phyloP scores from a whole-genome alignment of 1,140 invertebrate species.

The Sitodiplosis mosellana region DNA sequence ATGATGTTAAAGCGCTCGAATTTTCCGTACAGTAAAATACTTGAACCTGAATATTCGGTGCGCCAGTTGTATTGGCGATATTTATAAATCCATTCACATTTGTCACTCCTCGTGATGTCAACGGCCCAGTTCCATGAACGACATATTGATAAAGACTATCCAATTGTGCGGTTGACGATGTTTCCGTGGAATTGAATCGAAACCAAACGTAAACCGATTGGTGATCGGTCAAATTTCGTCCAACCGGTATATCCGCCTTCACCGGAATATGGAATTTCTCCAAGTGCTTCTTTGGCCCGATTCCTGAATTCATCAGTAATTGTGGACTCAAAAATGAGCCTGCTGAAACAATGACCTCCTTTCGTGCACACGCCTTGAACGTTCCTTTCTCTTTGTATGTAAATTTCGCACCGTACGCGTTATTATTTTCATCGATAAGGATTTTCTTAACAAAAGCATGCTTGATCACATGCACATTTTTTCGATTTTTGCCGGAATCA shows the following conservation, averaged over 20 bases:
- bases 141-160: no score
- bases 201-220: slow-evolving; percentile 43
- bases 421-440: slow-evolving; percentile 38
- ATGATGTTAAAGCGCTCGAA: no score
- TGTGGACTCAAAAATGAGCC: slow-evolving; percentile 65
- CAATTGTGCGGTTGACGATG: no score
- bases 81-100: no score
- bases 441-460: slow-evolving; percentile 53
- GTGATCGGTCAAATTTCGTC: slow-evolving; percentile 64
- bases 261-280: slow-evolving; percentile 30
- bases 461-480: slow-evolving; percentile 60
- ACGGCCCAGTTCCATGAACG: no score
- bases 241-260: slow-evolving; percentile 50
- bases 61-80: no score
- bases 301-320: slow-evolving; percentile 59
- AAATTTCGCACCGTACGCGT: slow-evolving; percentile 29
- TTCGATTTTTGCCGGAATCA: slow-evolving; percentile 46
- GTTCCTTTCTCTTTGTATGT: slow-evolving; percentile 34
- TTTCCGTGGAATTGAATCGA: no score
- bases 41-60: no score
- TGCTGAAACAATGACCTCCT: slow-evolving; percentile 56
- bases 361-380: slow-evolving; percentile 38
- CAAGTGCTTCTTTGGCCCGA: slow-evolving; percentile 57
- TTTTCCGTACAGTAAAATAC: no score
- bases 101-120: no score